phyloP scores from a whole-genome alignment of 1,140 invertebrate species.

The Temnothorax longispinosus region DNA sequence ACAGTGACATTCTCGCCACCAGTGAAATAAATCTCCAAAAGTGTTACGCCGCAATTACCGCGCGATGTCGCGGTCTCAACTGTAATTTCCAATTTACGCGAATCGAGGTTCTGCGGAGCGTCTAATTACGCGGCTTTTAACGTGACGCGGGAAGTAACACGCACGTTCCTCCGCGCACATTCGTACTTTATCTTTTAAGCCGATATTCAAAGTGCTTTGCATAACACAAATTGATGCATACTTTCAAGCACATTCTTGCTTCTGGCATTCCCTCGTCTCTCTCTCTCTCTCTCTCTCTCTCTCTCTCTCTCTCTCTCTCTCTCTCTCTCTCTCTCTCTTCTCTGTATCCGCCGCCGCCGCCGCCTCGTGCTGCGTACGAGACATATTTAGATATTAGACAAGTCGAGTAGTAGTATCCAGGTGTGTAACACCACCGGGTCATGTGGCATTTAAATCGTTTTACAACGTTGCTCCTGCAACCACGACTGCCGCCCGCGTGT shows the following conservation, averaged over 20 bases:
- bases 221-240: slow-evolving; percentile 42
- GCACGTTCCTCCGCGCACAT: neutral
- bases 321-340: neutral
- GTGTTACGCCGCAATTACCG: slow-evolving; percentile 24
- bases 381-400: slow-evolving; percentile 49
- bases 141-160: neutral
- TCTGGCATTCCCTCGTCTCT: slow-evolving; percentile 7
- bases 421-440: slow-evolving; percentile 65
- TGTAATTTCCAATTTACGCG: slow-evolving; percentile 28
- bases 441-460: slow-evolving; percentile 74
- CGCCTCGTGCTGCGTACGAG: slow-evolving; percentile 40
- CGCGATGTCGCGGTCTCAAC: neutral
- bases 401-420: slow-evolving; percentile 65
- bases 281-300: slow-evolving; percentile 7
- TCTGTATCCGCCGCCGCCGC: neutral
- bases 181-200: neutral
- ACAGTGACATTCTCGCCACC: neutral
- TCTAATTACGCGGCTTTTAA: slow-evolving; percentile 37
- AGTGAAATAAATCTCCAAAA: slow-evolving; percentile 32
- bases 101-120: slow-evolving; percentile 3
- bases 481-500: slow-evolving; percentile 21
- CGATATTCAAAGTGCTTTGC: slow-evolving; percentile 16
- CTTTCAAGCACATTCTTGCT: slow-evolving; percentile 43
- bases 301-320: neutral
- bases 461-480: slow-evolving; percentile 61